These are phyloP conservation scores for Geotrupes spiniger DNA, from an alignment of 2,888 invertebrate genomes.

Conservation along the genomic window DNA sequence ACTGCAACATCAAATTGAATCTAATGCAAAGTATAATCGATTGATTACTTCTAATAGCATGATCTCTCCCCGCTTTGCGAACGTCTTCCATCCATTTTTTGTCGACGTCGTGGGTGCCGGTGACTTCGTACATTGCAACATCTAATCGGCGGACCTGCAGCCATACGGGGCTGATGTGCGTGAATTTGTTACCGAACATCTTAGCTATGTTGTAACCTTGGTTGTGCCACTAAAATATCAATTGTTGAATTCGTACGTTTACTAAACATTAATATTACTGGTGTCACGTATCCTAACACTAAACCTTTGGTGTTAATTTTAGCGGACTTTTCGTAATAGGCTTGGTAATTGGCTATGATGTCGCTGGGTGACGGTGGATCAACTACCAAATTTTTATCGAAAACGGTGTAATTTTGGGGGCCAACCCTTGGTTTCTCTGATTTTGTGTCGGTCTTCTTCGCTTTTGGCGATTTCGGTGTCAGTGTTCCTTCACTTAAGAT, in stretches of 20 bases:
- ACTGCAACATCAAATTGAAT: constrained; percentile 56
- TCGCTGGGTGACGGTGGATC: constrained; percentile 67
- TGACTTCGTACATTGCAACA: constrained; percentile 61
- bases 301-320: constrained; percentile 66
- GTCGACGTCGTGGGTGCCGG: constrained; percentile 81
- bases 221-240: constrained; percentile 84
- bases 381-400: constrained; percentile 67
- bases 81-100: constrained; percentile 78
- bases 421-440: constrained; percentile 31
- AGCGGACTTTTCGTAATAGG: constrained; percentile 69
- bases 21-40: constrained; percentile 15
- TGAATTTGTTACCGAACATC: constrained; percentile 83
- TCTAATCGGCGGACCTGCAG: constrained; percentile 73
- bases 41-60: constrained; percentile 59
- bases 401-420: constrained; percentile 53
- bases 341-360: constrained; percentile 72
- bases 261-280: constrained; percentile 57
- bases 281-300: constrained; percentile 89
- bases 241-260: too few relatives aligned
- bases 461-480: constrained; percentile 40
- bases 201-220: constrained; percentile 93
- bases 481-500: constrained; percentile 34
- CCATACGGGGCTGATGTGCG: constrained; percentile 94
- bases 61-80: constrained; percentile 55
- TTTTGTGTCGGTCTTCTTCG: constrained; percentile 31